These are phyloP conservation scores for Apis cerana DNA, from an alignment of 1,140 invertebrate species.

Conservation along the genomic window DNA sequence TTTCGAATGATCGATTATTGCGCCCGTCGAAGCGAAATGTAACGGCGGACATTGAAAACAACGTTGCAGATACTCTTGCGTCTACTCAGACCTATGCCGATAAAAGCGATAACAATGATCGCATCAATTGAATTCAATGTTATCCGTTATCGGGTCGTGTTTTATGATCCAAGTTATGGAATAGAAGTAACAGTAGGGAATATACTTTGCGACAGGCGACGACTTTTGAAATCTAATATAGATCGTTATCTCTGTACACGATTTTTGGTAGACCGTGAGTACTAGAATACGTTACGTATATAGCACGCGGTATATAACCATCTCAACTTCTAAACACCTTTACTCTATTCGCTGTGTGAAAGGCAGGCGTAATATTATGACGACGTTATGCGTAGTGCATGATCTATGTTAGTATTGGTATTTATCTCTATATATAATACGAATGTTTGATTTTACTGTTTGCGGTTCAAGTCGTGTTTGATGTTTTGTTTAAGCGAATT, in stretches of 20 bases:
- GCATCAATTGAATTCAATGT: constrained; percentile 57
- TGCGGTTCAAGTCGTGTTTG: neutral
- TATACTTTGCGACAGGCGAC: neutral
- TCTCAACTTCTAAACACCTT: neutral
- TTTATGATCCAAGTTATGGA: constrained; percentile 34
- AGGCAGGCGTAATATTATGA: constrained; percentile 5
- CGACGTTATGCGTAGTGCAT: constrained; percentile 20
- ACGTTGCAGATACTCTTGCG: constrained; percentile 20
- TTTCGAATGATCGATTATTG: constrained; percentile 14
- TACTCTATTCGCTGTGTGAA: neutral
- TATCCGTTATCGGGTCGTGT: constrained; percentile 53
- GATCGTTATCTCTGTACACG: neutral
- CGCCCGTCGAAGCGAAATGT: neutral
- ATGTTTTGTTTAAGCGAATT: neutral
- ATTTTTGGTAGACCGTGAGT: constrained; percentile 17
- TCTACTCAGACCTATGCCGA: constrained; percentile 11
- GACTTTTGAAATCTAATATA: neutral
- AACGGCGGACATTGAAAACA: constrained; percentile 32
- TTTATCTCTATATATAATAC: neutral
- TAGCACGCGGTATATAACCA: too few relatives aligned
- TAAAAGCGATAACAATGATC: constrained; percentile 61
- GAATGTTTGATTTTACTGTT: too few relatives aligned
- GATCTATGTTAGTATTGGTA: constrained; percentile 21
- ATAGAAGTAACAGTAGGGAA: constrained; percentile 35
- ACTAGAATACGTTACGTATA: neutral